Percentiles rank a stretch among this genome's conserved stretches.
These are phyloP conservation scores for Cliona cf. orientalis DNA, from an alignment of 37 sponge, comb jelly and placozoan species.

Conservation along the genomic window DNA sequence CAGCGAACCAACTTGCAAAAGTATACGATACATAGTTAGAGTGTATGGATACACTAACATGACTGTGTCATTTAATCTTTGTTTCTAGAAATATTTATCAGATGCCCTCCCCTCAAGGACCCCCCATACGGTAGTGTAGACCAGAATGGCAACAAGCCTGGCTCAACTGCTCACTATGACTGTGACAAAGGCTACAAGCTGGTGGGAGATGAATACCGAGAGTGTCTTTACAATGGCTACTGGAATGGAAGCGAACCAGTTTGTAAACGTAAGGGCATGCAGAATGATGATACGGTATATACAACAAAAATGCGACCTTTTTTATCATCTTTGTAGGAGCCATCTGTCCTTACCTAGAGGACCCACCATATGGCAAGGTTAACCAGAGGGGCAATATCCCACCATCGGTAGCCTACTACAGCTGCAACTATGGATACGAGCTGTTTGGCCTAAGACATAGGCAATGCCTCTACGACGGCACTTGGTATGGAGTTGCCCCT, in stretches of 20 bases:
- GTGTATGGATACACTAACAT: constrained; percentile 13
- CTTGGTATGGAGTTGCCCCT: constrained; percentile 35
- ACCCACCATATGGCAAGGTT: constrained; percentile 24
- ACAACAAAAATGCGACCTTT: too few species aligned
- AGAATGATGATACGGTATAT: too few species aligned
- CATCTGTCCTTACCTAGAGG: constrained; percentile 20
- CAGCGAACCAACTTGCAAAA: constrained; percentile 10
- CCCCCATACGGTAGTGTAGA: constrained; percentile 27
- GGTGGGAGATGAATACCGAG: constrained; percentile 29
- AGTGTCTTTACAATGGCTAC: constrained; percentile 43
- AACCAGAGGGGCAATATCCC: constrained; percentile 11
- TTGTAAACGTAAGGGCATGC: constrained; percentile 60
- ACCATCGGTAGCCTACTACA: constrained; percentile 45
- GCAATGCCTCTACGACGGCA: not conserved
- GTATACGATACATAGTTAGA: constrained; percentile 24
- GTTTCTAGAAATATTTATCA: constrained; percentile 2
- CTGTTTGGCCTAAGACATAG: not conserved
- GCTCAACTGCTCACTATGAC: constrained; percentile 29
- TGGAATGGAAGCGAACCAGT: constrained; percentile 56
- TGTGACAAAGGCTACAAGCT: constrained; percentile 53
- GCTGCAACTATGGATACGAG: constrained; percentile 45
- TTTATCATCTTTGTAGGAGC: constrained; percentile 18
- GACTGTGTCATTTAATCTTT: constrained; percentile 10
- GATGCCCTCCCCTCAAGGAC: constrained; percentile 20
- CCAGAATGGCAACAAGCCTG: constrained; percentile 16